Evolutionary conservation across 2,888 invertebrate species (phyloP), one percentile per base, ranked within the genome.

Genomic region (Oligia strigilis): DNA sequence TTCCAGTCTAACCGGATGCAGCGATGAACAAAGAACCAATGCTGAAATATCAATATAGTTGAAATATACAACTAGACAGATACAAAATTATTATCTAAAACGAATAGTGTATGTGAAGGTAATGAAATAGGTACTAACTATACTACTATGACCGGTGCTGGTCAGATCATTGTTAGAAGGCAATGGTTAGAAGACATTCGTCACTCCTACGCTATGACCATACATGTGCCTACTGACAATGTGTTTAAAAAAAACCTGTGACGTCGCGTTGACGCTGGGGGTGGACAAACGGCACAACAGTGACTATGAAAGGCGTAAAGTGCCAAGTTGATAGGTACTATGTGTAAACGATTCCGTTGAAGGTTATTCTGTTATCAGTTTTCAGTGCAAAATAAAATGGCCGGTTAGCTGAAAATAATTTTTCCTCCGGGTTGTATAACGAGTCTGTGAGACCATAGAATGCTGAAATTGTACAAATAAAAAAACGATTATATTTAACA

Each of bases 331-430:
- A 43, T 84, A n/a, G n/a, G n/a, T n/a, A 81, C 66, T 87, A 71
- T 74, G 76, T 52, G 62, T n/a, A 8, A 52, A 74, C 66, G 71
- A 82, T 64, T 55, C 87, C 90, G 52, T 72, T 89, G 75, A 90
- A 88, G 11, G 84, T 46, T 23, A 69, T 13, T 14, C 71, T 58
- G 23, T 80, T 78, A n/a, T 78, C 77, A 29, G 67, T 36, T 75
- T 78, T 88, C 6, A 93, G 75, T 17, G 73, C 81, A 79, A 82
- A 93, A 71, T 88, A 89, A 80, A 93, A 92, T 58, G 92, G 91
- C 72, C 83, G 91, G 77, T 92, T 80, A 1, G 86, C 88, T 4
- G 78, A 55, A 73, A 93, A 91, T 23, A 23, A 11, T 66, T 46
- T 69, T 65, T 1, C 11, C 14, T 46, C 19, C 4, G 40, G 23